Evolutionary conservation across 1,140 invertebrate genomes (phyloP), one percentile per base, ranked within the genome.

Genomic region (Dendrolimus punctatus): DNA sequence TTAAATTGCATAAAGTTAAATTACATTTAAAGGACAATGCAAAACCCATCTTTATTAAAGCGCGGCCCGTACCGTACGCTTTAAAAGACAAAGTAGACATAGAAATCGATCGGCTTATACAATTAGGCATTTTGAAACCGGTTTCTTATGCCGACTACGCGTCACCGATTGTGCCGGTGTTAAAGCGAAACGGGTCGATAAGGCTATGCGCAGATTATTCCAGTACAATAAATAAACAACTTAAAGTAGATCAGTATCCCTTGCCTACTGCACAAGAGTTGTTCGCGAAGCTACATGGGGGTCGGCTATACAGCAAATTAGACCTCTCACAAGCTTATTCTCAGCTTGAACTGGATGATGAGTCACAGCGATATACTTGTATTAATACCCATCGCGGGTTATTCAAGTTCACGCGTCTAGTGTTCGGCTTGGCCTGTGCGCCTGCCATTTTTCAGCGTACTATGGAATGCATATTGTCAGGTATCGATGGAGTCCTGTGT

Each of bases 361-460:
- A 49, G 8, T 66, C 64, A 4, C 58, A 68, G 36, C 45, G 37
- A 7, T 37, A 60, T 6, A 68, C 62, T 7, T 57, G 54, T 49
- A 61, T 65, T n/a, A 69, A 69, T 46, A 66, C 58, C 4, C 62
- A 62, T 40, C 51, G 61, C 37, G 66, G 63, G 0, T 46, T 69
- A 2, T 65, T 62, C 48, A 60, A 60, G 3, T 63, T 46, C 10
- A 65, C 56, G 5, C 42, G 66, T 2, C 36, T 66, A 44, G 63
- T 63, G n/a, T 70, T 64, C 6, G 60, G 64, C 0, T 49, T 66
- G 7, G 45, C 64, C 0, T 53, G 44, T 9, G 62, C 64, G 2
- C 62, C 61, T 2, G 61, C 59, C 6, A 62, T 66, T 38, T 70
- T 70, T 39, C 64, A 66, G 39, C 48, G 63, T 0, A 79, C 82